Evolutionary conservation across 2,888 invertebrate genomes (phyloP), one percentile per base, ranked within the genome.

Genomic region (Clanis bilineata): DNA sequence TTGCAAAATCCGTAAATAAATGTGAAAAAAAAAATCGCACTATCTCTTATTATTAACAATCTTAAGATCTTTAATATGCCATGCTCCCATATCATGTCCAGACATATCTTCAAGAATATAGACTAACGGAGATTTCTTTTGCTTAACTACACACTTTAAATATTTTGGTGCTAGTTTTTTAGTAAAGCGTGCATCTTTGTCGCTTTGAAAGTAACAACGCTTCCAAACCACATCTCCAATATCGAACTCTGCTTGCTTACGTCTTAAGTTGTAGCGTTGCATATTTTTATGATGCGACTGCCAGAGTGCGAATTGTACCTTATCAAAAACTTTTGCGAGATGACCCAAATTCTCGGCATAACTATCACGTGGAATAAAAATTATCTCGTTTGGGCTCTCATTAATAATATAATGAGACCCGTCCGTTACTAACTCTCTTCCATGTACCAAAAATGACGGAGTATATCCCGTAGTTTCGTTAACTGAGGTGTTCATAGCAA

Each of bases 111-210:
- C 55, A 3, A 69, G 39, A 0, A 44, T 63, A 38, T 71, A 71
- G 0, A 71, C 68, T 0, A 68, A 47, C 2, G 62, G 62, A 0
- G 71, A 69, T 15, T 41, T 57, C 44, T 69, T 69, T 1, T 10
- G 18, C 12, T 39, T 36, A 18, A 69, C 44, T 1, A 41, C 32
- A 47, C 60, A 64, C 58, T 69, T 69, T 5, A 65, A 43, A 58
- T 54, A 68, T 43, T 71, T 69, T 18, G 69, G 69, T 0, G 69
- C 69, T 18, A 70, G 23, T 56, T 71, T 71, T 51, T 68, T 71
- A 7, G 25, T 43, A 38, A 72, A 72, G 6, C 45, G 10, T 3
- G 57, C 60, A 36, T 67, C 65, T 56, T 70, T 69, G 23, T 72
- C 65, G 25, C 70, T 69, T 32, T 41, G 61, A 15, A 57, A 60